A percentile compares a stretch with the other conserved stretches of the same genome.
phyloP scores from a whole-genome alignment of 2,113 vertebrate species.

The Charadrius vociferus region DNA sequence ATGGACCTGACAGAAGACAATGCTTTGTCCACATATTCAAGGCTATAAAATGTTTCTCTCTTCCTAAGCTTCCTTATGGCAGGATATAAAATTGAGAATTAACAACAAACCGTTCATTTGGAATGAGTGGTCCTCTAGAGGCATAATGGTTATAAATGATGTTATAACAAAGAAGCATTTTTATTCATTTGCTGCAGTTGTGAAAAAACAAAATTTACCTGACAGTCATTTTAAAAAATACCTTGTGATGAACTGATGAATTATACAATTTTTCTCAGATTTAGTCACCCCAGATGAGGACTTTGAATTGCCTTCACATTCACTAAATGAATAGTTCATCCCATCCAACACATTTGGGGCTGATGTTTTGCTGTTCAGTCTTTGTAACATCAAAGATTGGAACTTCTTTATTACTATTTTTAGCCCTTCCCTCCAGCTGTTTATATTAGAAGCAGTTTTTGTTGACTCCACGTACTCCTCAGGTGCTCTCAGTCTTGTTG shows the following conservation, averaged over 20 bases:
- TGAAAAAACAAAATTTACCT: conserved; percentile 11
- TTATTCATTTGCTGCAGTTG: background rate
- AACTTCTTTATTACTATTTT: background rate
- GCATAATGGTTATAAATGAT: conserved; percentile 24
- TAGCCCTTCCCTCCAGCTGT: background rate
- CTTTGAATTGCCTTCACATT: conserved; percentile 28
- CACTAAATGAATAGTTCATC: conserved; percentile 28
- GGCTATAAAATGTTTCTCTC: background rate
- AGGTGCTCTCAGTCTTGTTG: background rate
- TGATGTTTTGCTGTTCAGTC: background rate
- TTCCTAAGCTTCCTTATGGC: background rate
- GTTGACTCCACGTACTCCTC: background rate
- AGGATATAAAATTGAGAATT: conserved; percentile 13
- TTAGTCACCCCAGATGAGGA: conserved; percentile 25
- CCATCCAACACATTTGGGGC: background rate
- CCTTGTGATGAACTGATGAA: background rate
- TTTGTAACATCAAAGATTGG: background rate
- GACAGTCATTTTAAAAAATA: conserved; percentile 20
- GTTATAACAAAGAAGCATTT: background rate
- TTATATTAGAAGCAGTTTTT: background rate
- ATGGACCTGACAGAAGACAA: background rate
- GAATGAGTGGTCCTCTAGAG: background rate
- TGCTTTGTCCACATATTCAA: background rate
- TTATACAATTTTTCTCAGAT: conserved; percentile 26
- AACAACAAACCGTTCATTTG: background rate